A percentile compares a stretch with the other conserved stretches of the same genome.
Evolutionary conservation across 1,140 invertebrate species (phyloP).

Genomic region (Dendroctonus valens): DNA sequence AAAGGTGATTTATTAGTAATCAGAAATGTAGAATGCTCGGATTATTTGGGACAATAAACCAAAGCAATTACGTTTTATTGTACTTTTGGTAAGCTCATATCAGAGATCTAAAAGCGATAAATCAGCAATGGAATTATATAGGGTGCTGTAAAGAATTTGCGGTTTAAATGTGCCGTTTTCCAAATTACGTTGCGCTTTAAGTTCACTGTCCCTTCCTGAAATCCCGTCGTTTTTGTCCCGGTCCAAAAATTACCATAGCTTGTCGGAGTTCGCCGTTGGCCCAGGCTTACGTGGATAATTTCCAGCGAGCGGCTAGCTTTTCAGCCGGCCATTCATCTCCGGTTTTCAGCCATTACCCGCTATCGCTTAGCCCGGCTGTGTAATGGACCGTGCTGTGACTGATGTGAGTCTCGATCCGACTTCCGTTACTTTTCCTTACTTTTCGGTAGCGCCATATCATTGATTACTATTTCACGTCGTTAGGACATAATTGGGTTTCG

Average conservation of each 20-base stretch:
- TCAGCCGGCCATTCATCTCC: slow-evolving; percentile 48
- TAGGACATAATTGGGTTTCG: slow-evolving; percentile 3
- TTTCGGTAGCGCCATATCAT: slow-evolving; percentile 8
- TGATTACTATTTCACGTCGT: slow-evolving; percentile 11
- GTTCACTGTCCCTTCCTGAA: slow-evolving; percentile 7
- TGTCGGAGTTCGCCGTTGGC: slow-evolving; percentile 14
- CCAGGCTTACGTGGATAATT: slow-evolving; percentile 38
- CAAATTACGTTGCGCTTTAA: slow-evolving; percentile 6
- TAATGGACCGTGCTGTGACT: slow-evolving; percentile 48
- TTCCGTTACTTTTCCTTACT: slow-evolving; percentile 25
- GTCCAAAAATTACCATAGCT: slow-evolving; percentile 28
- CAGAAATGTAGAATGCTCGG: too few species aligned
- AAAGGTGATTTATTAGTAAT: too few species aligned
- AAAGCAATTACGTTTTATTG: too few species aligned
- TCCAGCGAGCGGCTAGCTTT: slow-evolving; percentile 41
- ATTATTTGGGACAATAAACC: too few species aligned
- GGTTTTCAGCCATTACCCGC: slow-evolving; percentile 47
- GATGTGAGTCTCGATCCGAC: slow-evolving; percentile 38
- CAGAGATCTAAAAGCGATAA: neutral
- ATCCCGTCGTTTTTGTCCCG: slow-evolving; percentile 9
- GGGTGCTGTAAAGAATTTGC: neutral
- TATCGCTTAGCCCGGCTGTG: slow-evolving; percentile 44
- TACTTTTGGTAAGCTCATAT: neutral
- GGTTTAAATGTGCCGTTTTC: slow-evolving; percentile 1
- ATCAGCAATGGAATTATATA: neutral